Base-by-base conservation (phyloP, 2,797 vertebrate genomes). In the Antrozous pallidus region DNA sequence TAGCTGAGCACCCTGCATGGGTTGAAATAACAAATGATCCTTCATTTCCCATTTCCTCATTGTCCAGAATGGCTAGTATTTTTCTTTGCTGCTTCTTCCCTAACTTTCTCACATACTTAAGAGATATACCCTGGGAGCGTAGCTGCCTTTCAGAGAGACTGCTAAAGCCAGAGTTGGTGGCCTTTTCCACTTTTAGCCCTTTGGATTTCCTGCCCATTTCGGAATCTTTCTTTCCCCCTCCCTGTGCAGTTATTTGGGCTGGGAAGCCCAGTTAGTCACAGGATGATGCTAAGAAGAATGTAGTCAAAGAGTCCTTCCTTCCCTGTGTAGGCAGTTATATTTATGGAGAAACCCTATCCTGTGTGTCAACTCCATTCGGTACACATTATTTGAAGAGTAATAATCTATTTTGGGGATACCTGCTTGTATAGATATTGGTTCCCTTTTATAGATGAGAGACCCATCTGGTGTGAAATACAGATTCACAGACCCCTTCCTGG, bases 221-320 rank as follows among this genome's bases (percentile, higher is more conserved):
- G 20, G 49, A 75, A 82, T 94, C 65, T 40, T 78, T 51, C 80
- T 77, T 79, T 51, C 33, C 26, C 36, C 38, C 69, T 83, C 95
- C 90, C 80, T 86, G 58, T 73, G 91, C 73, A 73, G 87, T 91
- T 93, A 69, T 95, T 79, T 49, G 73, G 49, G 77, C 91, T 90
- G 77, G 49, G 45, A 71, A 81, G 28, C 56, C 87, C 89, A 45
- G 38, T 24, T 93, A 80, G 84, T 81, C 77, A 79, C 73, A 82
- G 79, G 33, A 3, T 74, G 89, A 42, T 78, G 63, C 61, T 78
- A 85, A 93, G 58, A 83, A 80, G 61, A 51, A 20, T 0, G 0
- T 26, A 38, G 38, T 58, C 49, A 63, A 82, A 33, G 61, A 42
- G 80, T 80, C 87, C 82, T 83, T 88, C 63, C 51, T 47, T 54